These are phyloP conservation scores for Ophion costatus DNA, from an alignment of 2,888 invertebrate species.

Conservation along the genomic window DNA sequence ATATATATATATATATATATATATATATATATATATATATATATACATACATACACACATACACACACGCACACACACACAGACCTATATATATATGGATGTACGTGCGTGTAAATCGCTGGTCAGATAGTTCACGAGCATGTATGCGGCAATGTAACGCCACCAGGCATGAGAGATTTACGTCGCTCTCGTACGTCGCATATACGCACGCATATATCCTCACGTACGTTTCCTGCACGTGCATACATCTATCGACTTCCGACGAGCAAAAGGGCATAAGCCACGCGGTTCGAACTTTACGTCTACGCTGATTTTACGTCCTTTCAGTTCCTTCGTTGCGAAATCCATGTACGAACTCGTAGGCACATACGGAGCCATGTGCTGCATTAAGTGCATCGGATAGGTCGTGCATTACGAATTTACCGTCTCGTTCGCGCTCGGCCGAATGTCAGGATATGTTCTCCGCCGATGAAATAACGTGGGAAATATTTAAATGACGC, in stretches of 20 bases:
- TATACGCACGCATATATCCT: not conserved
- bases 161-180: conserved; percentile 76
- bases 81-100: not conserved
- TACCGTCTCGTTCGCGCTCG: conserved; percentile 41
- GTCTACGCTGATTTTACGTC: not conserved
- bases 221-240: not conserved
- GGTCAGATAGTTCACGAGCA: conserved; percentile 14
- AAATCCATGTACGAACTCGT: conserved; percentile 2
- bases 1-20: not conserved
- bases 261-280: conserved; percentile 8
- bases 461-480: conserved; percentile 60
- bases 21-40: too few relatives aligned
- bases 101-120: not conserved
- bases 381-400: conserved; percentile 42
- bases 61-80: too few relatives aligned
- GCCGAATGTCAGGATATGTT: conserved; percentile 52
- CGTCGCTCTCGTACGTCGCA: conserved; percentile 63
- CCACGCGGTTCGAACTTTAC: not conserved
- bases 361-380: conserved; percentile 7
- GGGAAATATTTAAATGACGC: conserved; percentile 63
- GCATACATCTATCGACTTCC: not conserved
- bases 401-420: conserved; percentile 57
- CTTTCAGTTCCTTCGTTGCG: not conserved
- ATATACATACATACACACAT: too few relatives aligned
- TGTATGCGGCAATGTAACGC: conserved; percentile 70